A percentile compares a stretch with the other conserved stretches of the same genome.
Conservation (phyloP, 2,113 vertebrate genomes). For the Isichthys henryi region DNA sequence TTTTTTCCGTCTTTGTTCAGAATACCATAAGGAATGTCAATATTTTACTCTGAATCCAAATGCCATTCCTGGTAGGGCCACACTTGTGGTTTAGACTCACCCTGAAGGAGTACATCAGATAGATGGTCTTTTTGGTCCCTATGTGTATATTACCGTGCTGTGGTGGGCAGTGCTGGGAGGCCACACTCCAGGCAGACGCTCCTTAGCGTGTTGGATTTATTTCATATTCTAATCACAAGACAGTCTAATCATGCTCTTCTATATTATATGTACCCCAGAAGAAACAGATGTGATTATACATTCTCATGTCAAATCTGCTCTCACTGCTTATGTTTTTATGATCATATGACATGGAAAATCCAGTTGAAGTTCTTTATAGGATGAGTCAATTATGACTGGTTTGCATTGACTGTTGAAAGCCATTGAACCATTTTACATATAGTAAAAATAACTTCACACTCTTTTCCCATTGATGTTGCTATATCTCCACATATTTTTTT, state of each 20-base stretch:
- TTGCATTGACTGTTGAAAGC: background rate
- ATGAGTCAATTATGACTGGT: background rate
- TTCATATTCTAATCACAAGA: background rate
- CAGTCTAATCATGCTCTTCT: background rate
- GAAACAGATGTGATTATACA: conserved; percentile 2
- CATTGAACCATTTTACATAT: background rate
- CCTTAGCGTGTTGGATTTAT: background rate
- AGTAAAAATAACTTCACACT: background rate
- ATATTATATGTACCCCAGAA: background rate
- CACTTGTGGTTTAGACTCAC: background rate
- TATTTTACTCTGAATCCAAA: background rate
- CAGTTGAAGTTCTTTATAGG: background rate
- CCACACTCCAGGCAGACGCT: background rate
- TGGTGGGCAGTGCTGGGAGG: background rate
- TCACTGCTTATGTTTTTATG: background rate
- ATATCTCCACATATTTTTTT: background rate
- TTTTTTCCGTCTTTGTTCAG: background rate
- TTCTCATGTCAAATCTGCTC: background rate
- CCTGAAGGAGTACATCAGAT: background rate
- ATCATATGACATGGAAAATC: background rate
- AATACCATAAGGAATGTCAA: background rate
- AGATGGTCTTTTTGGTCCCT: background rate
- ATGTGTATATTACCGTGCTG: background rate
- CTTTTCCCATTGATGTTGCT: background rate
- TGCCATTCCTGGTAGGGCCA: background rate